Percentiles rank a stretch among this genome's conserved stretches.
Evolutionary conservation across 2,888 invertebrate genomes (phyloP).

Genomic region (Dromius quadrimaculatus): DNA sequence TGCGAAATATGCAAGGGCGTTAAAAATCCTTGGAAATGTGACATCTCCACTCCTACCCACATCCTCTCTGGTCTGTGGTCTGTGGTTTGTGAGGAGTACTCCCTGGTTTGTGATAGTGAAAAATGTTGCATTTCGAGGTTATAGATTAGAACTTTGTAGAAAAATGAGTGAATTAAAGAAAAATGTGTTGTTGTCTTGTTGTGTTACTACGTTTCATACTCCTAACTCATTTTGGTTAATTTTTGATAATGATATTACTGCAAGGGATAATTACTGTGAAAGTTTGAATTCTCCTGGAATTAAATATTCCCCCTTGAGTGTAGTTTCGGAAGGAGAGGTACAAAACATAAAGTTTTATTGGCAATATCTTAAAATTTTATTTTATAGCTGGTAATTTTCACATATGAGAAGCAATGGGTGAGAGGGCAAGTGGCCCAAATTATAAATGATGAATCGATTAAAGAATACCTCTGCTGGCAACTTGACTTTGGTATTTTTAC

Average conservation of each 20-base stretch:
- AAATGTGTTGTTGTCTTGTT: too few relatives aligned
- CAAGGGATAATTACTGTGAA: neutral
- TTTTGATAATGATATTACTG: constrained; percentile 22
- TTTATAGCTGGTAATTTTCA: neutral
- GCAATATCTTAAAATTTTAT: neutral
- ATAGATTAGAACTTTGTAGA: too few relatives aligned
- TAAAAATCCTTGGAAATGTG: too few relatives aligned
- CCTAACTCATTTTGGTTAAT: constrained; percentile 37
- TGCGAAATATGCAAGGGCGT: too few relatives aligned
- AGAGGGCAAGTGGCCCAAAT: constrained; percentile 14
- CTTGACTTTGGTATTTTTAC: constrained; percentile 59
- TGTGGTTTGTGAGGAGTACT: too few relatives aligned
- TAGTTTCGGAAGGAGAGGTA: constrained; percentile 17
- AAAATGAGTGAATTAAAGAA: too few relatives aligned
- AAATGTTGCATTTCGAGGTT: too few relatives aligned
- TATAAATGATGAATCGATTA: neutral
- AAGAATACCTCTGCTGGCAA: constrained; percentile 58
- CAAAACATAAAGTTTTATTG: neutral
- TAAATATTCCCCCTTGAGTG: neutral
- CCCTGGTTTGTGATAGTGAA: too few relatives aligned
- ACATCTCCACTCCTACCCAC: too few relatives aligned
- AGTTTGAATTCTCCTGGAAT: neutral
- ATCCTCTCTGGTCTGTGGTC: too few relatives aligned
- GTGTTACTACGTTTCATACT: neutral
- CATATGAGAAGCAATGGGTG: constrained; percentile 17